phyloP scores from a whole-genome alignment of 1,140 invertebrate genomes.

The Polyergus mexicanus region DNA sequence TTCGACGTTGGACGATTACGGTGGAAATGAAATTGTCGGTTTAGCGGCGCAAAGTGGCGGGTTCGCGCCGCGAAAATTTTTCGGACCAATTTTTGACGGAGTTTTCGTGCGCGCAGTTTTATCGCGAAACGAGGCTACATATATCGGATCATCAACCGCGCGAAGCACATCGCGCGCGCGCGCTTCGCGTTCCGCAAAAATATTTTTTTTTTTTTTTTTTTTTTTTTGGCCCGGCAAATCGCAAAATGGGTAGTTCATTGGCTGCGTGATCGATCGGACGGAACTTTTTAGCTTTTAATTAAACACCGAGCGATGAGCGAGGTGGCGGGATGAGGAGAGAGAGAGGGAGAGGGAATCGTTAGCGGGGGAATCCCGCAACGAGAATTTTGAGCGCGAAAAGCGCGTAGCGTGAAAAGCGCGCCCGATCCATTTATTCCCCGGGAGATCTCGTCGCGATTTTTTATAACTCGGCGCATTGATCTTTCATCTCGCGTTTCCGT shows the following conservation, averaged over 20 bases:
- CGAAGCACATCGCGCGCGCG: slow-evolving; percentile 13
- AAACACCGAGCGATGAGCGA: slow-evolving; percentile 42
- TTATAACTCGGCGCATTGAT: slow-evolving; percentile 35
- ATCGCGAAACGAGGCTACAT: slow-evolving; percentile 56
- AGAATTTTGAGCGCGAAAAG: slow-evolving; percentile 21
- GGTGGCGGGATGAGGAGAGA: no score
- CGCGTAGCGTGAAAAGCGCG: slow-evolving; percentile 30
- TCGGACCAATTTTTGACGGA: slow-evolving; percentile 48
- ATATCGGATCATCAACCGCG: slow-evolving; percentile 51
- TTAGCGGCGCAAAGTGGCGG: slow-evolving; percentile 57
- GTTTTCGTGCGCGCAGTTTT: slow-evolving; percentile 38
- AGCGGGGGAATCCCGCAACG: slow-evolving; percentile 23
- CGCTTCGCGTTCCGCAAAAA: slow-evolving; percentile 22
- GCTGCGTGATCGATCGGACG: slow-evolving; percentile 54
- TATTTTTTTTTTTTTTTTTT: slow-evolving; percentile 28
- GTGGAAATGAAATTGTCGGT: slow-evolving; percentile 58
- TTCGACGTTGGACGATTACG: slow-evolving; percentile 48
- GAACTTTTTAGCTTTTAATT: slow-evolving; percentile 63
- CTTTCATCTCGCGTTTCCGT: slow-evolving; percentile 43
- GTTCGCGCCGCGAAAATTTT: slow-evolving; percentile 29
- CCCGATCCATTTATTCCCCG: slow-evolving; percentile 6
- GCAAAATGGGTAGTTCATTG: slow-evolving; percentile 54
- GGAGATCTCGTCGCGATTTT: slow-evolving; percentile 48
- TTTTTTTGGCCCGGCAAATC: slow-evolving; percentile 45
- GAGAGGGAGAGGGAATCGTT: not conserved